Evolutionary conservation across 2,888 invertebrate genomes (phyloP).

Genomic region (Molanna angustata): DNA sequence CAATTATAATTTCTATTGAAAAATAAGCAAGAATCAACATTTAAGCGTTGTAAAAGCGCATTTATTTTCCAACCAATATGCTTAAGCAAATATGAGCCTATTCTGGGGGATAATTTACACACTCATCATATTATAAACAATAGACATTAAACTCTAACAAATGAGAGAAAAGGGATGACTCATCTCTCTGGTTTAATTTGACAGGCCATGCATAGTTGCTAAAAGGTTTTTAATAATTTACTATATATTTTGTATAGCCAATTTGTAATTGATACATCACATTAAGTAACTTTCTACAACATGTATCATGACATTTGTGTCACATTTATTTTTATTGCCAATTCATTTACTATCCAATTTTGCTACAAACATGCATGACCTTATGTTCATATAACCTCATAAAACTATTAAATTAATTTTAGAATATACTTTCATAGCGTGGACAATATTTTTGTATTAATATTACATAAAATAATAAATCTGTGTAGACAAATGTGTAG

Average conservation of each 20-base stretch:
- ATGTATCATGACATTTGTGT: constrained; percentile 11
- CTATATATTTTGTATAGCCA: constrained; percentile 9
- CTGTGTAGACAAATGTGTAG: no score
- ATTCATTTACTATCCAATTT: constrained; percentile 25
- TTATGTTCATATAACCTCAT: constrained; percentile 2
- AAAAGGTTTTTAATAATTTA: constrained; percentile 16
- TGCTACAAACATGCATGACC: constrained; percentile 33
- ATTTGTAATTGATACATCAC: constrained; percentile 1
- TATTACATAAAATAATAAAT: no score
- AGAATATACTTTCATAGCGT: background rate
- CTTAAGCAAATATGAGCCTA: no score
- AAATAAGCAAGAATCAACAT: background rate
- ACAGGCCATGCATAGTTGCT: constrained; percentile 34
- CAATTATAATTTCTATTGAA: no score
- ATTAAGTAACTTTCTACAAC: constrained; percentile 18
- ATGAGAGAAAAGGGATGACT: no score
- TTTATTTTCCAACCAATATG: constrained; percentile 3
- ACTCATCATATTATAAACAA: no score
- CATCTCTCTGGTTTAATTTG: constrained; percentile 1
- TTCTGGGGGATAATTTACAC: no score
- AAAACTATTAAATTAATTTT: constrained; percentile 4
- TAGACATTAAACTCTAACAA: no score
- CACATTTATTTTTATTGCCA: constrained; percentile 28
- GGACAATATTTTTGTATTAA: background rate
- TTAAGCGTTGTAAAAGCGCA: constrained; percentile 7